Evolutionary conservation across 1,140 invertebrate genomes (phyloP), one percentile per base, ranked within the genome.

Genomic region (Gonioctena quinquepunctata): DNA sequence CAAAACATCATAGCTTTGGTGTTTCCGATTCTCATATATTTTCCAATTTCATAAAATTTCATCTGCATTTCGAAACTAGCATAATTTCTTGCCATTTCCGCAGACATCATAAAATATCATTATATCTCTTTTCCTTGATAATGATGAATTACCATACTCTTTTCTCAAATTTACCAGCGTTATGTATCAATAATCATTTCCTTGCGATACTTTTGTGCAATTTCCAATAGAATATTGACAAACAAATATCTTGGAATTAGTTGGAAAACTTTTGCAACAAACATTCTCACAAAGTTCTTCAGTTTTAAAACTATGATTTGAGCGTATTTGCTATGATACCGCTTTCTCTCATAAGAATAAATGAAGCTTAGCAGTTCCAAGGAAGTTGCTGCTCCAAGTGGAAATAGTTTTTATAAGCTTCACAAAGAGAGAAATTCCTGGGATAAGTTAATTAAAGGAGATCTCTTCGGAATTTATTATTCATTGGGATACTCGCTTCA

Each of bases 381-480:
- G 13, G 54, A 22, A 57, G 54, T 25, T 22, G 54, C 33, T 4
- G 33, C 16, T 42, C 33, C 33, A 42, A 42, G 33, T 19, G 25
- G 19, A 25, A 57, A 57, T 57, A 57, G 54, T 57, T 57, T 57
- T 57, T 22, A 22, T 57, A 57, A 57, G 22, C 19, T 25, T 11
- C 21, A 7, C 13, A 13, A 23, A 11, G 54, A 48, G 27, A 6
- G 42, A 19, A 68, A 28, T 68, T 56, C 49, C 42, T 23, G 25
- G 21, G 65, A 65, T 70, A 68, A 67, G 70, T 65, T 67, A 71
- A 71, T 68, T 67, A 71, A 71, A 59, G 11, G 48, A 60, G 61
- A 48, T 33, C 65, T 54, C 52, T 66, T 71, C 63, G 65, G 62
- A 63, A 67, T 26, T 66, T 68, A 71, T 71, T 71, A 68, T 68